Conservation (phyloP, 2,888 invertebrate species). For the Yponomeuta sedellus region DNA sequence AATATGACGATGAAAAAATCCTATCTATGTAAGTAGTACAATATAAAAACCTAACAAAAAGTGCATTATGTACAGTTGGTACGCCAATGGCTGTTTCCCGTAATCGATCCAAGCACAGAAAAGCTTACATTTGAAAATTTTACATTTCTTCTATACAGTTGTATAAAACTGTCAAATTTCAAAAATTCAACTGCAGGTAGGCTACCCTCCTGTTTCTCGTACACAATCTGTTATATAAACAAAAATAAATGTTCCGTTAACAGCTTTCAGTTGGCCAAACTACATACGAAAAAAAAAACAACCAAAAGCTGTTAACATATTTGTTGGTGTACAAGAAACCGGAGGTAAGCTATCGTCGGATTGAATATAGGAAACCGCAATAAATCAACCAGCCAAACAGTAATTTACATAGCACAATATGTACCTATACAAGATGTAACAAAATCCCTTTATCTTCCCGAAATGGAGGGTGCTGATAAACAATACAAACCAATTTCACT, state of each 20-base stretch:
- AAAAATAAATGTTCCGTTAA: no score
- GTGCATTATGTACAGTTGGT: neutral
- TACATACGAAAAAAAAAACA: no score
- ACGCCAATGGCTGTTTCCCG: neutral
- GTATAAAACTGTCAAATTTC: no score
- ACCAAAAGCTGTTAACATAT: no score
- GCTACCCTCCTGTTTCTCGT: no score
- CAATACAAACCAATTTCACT: no score
- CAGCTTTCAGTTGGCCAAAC: no score
- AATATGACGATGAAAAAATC: constrained; percentile 1
- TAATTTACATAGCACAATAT: neutral
- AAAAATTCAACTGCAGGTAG: no score
- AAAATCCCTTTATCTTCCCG: no score
- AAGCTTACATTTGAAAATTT: neutral
- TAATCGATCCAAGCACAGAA: neutral
- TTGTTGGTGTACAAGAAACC: neutral
- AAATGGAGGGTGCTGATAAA: no score
- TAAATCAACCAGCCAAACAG: neutral
- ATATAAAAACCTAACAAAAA: constrained; percentile 4
- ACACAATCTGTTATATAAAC: no score
- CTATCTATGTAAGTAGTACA: neutral
- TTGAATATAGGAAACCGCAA: neutral
- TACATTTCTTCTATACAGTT: no score
- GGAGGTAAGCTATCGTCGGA: neutral
- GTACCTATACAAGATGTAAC: neutral